Conservation (phyloP, 2,113 vertebrate species). For the Aramus guarauna region DNA sequence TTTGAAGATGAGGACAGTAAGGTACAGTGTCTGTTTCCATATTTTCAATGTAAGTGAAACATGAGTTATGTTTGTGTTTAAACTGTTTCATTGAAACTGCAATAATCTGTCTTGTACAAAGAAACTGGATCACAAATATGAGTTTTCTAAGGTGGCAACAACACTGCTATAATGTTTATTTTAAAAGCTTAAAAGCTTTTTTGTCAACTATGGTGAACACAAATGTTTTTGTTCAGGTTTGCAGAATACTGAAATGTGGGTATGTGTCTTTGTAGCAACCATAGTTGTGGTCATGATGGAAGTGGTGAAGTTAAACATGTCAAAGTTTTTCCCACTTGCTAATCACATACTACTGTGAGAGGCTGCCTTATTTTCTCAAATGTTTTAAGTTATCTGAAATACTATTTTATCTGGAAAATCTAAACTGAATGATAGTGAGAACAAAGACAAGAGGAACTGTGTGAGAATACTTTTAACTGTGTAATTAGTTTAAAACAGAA, state of each 20-base stretch:
- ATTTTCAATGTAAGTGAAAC: background rate
- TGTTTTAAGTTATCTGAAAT: background rate
- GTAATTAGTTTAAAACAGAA: background rate
- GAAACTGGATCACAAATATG: background rate
- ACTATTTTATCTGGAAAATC: background rate
- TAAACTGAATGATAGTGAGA: background rate
- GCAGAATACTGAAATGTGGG: background rate
- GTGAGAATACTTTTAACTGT: background rate
- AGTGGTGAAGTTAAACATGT: background rate
- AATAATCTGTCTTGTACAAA: background rate
- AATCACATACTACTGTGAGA: background rate
- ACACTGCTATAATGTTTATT: background rate
- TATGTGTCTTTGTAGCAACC: background rate
- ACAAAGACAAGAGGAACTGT: background rate
- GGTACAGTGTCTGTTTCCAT: conserved; percentile 59
- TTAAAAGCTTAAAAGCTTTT: background rate
- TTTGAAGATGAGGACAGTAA: conserved; percentile 84
- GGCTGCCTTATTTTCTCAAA: background rate
- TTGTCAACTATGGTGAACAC: background rate
- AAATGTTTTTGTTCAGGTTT: background rate
- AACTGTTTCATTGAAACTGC: background rate
- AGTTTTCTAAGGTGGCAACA: background rate
- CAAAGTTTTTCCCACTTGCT: background rate
- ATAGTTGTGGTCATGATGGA: background rate
- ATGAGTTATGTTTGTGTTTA: background rate